These are phyloP conservation scores for Opisthograptis luteolata DNA, from an alignment of 2,888 invertebrate species.

Conservation along the genomic window DNA sequence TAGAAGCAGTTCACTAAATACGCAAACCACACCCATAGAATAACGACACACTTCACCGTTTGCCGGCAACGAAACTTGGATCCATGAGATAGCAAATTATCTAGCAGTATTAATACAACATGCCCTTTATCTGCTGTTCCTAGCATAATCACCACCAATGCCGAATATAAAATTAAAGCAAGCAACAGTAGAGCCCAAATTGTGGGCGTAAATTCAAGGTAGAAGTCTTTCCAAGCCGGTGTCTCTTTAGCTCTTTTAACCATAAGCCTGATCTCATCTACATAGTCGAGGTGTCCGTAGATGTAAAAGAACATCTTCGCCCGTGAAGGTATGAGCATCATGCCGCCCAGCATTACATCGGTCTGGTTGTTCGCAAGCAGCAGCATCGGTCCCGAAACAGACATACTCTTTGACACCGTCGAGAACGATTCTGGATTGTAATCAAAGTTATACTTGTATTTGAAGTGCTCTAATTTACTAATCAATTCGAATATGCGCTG, in stretches of 20 bases:
- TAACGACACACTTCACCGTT: slow-evolving; percentile 40
- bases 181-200: slow-evolving; percentile 52
- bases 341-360: slow-evolving; percentile 45
- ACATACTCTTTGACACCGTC: slow-evolving; percentile 42
- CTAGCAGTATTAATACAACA: slow-evolving; percentile 47
- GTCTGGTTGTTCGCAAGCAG: slow-evolving; percentile 38
- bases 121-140: slow-evolving; percentile 41
- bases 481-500: slow-evolving; percentile 50
- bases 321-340: slow-evolving; percentile 40
- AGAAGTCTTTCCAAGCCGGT: slow-evolving; percentile 49
- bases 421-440: slow-evolving; percentile 44
- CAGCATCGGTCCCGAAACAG: slow-evolving; percentile 45
- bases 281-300: slow-evolving; percentile 46
- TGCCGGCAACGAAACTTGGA: slow-evolving; percentile 36
- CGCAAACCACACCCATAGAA: slow-evolving; percentile 58
- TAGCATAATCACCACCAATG: slow-evolving; percentile 38
- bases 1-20: slow-evolving; percentile 44
- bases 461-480: slow-evolving; percentile 50
- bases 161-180: slow-evolving; percentile 41
- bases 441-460: slow-evolving; percentile 46
- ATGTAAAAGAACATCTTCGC: slow-evolving; percentile 47
- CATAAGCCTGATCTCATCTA: slow-evolving; percentile 51
- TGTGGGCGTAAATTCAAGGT: slow-evolving; percentile 47
- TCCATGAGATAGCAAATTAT: slow-evolving; percentile 48
- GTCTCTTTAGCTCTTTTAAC: slow-evolving; percentile 47